These are phyloP conservation scores for Struthio camelus DNA, from an alignment of 2,113 vertebrate species.

Conservation along the genomic window DNA sequence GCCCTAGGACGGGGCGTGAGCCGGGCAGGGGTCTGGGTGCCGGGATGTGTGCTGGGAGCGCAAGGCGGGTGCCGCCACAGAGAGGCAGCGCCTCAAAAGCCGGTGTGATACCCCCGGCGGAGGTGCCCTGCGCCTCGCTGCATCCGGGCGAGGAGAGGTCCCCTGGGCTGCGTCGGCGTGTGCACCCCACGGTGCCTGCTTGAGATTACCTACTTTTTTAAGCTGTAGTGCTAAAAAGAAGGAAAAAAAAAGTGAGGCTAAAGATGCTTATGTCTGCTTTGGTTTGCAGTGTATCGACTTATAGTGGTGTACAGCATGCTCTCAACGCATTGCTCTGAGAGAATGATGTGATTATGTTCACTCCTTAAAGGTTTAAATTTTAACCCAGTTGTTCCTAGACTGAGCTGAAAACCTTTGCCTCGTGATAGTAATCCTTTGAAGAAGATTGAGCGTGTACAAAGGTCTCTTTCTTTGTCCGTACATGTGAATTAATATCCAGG, in stretches of 20 bases:
- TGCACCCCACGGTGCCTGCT: not conserved
- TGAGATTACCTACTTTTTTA: rapidly evolving
- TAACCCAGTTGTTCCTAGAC: not conserved
- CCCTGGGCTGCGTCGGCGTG: too few species aligned
- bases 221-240: rapidly evolving
- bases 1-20: not conserved
- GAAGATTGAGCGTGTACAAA: rapidly evolving
- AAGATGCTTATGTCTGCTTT: rapidly evolving
- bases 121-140: not conserved
- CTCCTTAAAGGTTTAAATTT: not conserved
- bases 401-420: rapidly evolving
- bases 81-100: too few species aligned
- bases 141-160: not conserved
- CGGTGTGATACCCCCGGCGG: too few species aligned
- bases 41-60: too few species aligned
- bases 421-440: rapidly evolving
- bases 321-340: rapidly evolving
- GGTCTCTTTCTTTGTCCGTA: not conserved
- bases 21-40: not conserved
- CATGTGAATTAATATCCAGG: not conserved
- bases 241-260: not conserved
- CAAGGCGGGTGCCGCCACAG: too few species aligned
- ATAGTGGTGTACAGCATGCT: rapidly evolving
- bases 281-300: rapidly evolving
- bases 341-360: rapidly evolving